Percentiles rank a stretch among this genome's conserved stretches.
phyloP scores from a whole-genome alignment of 2,113 vertebrate genomes.

The Prolemur simus region DNA sequence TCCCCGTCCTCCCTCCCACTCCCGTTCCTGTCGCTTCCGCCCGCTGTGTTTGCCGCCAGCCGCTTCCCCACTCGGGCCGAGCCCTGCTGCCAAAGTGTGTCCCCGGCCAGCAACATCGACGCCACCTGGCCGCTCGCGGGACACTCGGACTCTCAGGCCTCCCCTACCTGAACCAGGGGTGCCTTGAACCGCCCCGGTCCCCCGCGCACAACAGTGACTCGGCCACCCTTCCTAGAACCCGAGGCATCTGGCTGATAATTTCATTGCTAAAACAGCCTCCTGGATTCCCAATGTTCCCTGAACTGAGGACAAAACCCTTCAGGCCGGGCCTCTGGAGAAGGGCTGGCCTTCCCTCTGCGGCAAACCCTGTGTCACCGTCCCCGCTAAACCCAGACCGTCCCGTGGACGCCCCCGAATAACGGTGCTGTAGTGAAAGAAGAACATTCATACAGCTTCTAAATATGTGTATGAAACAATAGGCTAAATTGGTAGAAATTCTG shows the following conservation, averaged over 20 bases:
- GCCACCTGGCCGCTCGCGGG: not conserved
- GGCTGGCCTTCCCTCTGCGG: accelerated
- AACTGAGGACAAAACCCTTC: accelerated
- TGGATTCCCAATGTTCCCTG: not conserved
- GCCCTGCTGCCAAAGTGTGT: too few species aligned
- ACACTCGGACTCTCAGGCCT: not conserved
- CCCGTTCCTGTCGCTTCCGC: not conserved
- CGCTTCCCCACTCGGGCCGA: not conserved
- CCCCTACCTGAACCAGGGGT: accelerated
- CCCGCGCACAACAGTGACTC: too few species aligned
- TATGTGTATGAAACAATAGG: not conserved
- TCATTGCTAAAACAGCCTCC: too few species aligned
- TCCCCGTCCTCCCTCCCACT: too few species aligned
- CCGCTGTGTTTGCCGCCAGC: not conserved
- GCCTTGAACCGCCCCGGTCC: accelerated
- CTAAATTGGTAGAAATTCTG: not conserved
- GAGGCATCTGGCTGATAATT: accelerated
- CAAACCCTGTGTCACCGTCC: accelerated
- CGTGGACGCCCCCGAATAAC: accelerated
- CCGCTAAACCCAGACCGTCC: accelerated
- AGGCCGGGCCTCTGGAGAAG: accelerated
- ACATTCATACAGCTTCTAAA: not conserved
- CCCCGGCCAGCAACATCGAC: accelerated
- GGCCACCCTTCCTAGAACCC: not conserved
- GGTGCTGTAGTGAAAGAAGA: too few species aligned